Percentiles rank a stretch among this genome's conserved stretches.
These are phyloP conservation scores for Sturnira hondurensis DNA, from an alignment of 2,113 vertebrate species.

Conservation along the genomic window DNA sequence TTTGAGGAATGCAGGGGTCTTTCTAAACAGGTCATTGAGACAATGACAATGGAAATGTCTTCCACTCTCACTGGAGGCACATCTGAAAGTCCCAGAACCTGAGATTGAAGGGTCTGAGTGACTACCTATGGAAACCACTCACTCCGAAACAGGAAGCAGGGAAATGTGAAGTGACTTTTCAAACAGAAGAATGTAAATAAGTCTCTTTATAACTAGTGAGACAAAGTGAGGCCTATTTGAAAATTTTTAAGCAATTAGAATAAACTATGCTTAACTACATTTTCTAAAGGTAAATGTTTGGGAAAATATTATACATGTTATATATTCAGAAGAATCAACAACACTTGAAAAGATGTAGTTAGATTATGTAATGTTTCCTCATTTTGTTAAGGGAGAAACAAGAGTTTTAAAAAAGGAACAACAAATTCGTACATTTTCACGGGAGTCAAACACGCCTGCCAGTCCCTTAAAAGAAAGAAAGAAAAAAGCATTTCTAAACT, in stretches of 20 bases:
- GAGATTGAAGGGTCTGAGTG: constrained; percentile 38
- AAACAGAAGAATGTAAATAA: constrained; percentile 10
- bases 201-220: background rate
- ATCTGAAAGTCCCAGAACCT: background rate
- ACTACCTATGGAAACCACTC: constrained; percentile 7
- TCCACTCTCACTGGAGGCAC: background rate
- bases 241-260: constrained; percentile 19
- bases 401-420: background rate
- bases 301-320: background rate
- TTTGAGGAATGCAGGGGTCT: background rate
- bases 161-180: constrained; percentile 50
- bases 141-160: constrained; percentile 8
- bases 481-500: background rate
- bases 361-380: background rate
- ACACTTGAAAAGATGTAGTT: background rate
- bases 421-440: background rate
- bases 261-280: background rate
- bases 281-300: background rate
- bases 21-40: background rate
- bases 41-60: background rate
- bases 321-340: background rate
- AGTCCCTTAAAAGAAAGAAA: background rate
- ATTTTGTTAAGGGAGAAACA: background rate
- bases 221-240: background rate
- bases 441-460: background rate